Conservation (phyloP, 35 echinoderm and acorn worm genomes). For the Ptychodera flava region DNA sequence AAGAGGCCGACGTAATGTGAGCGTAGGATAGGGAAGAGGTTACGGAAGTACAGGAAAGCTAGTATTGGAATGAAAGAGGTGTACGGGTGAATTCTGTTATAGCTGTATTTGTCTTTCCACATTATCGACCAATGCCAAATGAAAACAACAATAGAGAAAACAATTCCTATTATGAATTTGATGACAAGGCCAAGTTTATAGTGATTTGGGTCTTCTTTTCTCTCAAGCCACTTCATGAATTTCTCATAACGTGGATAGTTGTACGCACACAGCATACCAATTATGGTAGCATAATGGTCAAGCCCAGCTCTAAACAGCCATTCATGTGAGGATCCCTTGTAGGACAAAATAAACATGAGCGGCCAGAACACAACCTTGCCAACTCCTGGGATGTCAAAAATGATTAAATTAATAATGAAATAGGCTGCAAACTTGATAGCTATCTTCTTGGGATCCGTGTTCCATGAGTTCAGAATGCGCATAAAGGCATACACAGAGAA, state of each 20-base stretch:
- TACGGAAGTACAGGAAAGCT: slow-evolving; percentile 49
- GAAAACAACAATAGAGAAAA: slow-evolving; percentile 12
- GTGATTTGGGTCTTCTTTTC: slow-evolving; percentile 34
- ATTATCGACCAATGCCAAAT: slow-evolving; percentile 49
- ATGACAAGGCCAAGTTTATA: slow-evolving; percentile 18
- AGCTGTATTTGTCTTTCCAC: slow-evolving; percentile 36
- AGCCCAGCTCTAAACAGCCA: slow-evolving; percentile 57
- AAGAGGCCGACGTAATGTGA: slow-evolving; percentile 50
- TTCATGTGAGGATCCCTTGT: slow-evolving; percentile 50
- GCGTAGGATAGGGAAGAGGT: slow-evolving; percentile 41
- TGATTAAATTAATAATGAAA: slow-evolving; percentile 37
- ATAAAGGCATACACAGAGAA: slow-evolving; percentile 63
- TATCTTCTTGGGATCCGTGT: slow-evolving; percentile 41
- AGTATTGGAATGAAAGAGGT: slow-evolving; percentile 66
- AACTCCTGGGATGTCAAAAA: slow-evolving; percentile 49
- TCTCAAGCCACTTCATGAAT: slow-evolving; percentile 59
- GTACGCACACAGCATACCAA: slow-evolving; percentile 73
- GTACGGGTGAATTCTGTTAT: slow-evolving; percentile 54
- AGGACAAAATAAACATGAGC: slow-evolving; percentile 44
- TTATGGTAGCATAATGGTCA: slow-evolving; percentile 58
- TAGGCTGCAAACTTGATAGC: slow-evolving; percentile 54
- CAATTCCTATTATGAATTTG: slow-evolving; percentile 32
- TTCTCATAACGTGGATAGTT: slow-evolving; percentile 65
- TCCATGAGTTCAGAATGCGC: slow-evolving; percentile 54
- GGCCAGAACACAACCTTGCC: slow-evolving; percentile 32